Evolutionary conservation across 2,888 invertebrate species (phyloP), one percentile per base, ranked within the genome.

Genomic region (Meganola albula): DNA sequence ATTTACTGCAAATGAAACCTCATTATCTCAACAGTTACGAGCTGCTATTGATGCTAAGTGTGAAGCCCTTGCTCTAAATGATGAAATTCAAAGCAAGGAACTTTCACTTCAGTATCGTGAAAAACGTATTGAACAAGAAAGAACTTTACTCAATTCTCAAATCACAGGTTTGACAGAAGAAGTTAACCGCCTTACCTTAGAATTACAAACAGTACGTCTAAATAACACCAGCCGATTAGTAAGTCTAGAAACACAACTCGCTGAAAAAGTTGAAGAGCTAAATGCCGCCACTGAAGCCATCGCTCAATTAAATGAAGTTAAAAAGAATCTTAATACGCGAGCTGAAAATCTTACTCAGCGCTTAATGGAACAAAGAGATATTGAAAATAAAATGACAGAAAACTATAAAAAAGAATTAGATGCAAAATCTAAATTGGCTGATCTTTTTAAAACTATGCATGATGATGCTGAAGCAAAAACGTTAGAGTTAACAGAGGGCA

Each of bases 41-140:
- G 71, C 88, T 28, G 92, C 95, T 11, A 91, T 94, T 40, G 89
- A 90, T 52, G 89, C 93, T 2, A 96, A 96, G 82, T 95, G 94
- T 78, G 93, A 95, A 74, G 94, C 94, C 1, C 71, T 95, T 28
- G 90, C 92, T 4, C 89, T 92, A 47, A 87, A 91, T 37, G 94
- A 95, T 72, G 96, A 96, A 76, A 88, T 95, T 21, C 90, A 92
- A 53, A 92, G 93, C 44, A 92, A 92, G 67, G 93, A 95, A 76
- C 85, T 94, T 34, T 89, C 91, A 7, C 71, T 95, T 11, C 93
- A 93, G 59, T 92, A 91, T 69, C 93, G 92, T 55, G 96, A 96
- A 73, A 93, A 93, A 58, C 89, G 94, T 10, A 87, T 96, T 57
- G 93, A 95, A 56, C 93, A 94, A 65, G 97, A 97, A 73, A 89